Evolutionary conservation across 1,140 invertebrate genomes (phyloP).

Genomic region (Drosophila orena): DNA sequence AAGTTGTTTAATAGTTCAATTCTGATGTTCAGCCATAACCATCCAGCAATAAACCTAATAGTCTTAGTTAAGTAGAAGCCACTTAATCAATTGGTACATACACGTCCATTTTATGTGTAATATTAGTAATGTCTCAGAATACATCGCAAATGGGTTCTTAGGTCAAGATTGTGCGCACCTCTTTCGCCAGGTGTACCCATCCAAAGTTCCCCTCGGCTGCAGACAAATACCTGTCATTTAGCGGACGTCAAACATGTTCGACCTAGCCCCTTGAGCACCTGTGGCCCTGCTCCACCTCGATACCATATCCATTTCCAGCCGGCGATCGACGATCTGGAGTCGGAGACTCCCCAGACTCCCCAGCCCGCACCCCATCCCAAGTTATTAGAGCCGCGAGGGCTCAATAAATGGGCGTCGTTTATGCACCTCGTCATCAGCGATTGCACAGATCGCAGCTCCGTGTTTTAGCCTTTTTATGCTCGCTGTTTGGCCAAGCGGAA

Average conservation of each 20-base stretch:
- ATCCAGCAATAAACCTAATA: no score
- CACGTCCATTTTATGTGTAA: no score
- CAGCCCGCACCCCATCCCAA: conserved; percentile 26
- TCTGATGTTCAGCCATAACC: no score
- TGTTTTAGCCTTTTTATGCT: conserved; percentile 24
- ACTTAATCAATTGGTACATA: no score
- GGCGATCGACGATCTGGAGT: conserved; percentile 27
- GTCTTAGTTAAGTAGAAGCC: no score
- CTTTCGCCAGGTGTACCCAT: conserved; percentile 10
- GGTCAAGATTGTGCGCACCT: no score
- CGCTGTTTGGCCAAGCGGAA: conserved; percentile 62
- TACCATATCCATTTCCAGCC: conserved; percentile 5
- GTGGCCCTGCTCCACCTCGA: conserved; percentile 9
- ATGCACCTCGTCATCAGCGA: conserved; percentile 81
- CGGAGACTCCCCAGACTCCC: conserved; percentile 9
- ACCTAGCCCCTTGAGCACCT: conserved; percentile 41
- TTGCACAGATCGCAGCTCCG: conserved; percentile 67
- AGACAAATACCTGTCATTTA: conserved; percentile 81
- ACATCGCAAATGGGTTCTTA: no score
- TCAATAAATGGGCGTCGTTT: conserved; percentile 82
- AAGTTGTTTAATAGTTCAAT: neutral
- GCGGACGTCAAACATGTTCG: conserved; percentile 72
- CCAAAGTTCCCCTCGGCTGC: conserved; percentile 24
- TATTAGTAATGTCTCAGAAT: no score
- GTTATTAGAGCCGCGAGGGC: conserved; percentile 75